Evolutionary conservation across 1,140 invertebrate species (phyloP).

Genomic region (Caenorhabditis latens): DNA sequence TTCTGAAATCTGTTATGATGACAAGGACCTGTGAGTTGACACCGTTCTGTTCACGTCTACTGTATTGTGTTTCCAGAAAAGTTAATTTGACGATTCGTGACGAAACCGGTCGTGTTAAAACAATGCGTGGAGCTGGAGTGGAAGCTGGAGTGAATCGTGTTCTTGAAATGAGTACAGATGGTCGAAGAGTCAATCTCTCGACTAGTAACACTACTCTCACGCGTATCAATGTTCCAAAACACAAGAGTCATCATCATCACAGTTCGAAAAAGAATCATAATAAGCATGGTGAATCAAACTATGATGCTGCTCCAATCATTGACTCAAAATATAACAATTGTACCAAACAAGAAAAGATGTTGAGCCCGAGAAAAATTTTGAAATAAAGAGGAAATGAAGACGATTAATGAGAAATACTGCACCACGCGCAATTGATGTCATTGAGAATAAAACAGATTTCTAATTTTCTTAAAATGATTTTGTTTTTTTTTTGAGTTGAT

Average conservation of each 20-base stretch:
- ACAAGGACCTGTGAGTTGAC: neutral
- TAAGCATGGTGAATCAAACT: too few species aligned
- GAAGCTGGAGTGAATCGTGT: slow-evolving; percentile 45
- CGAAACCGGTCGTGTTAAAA: slow-evolving; percentile 29
- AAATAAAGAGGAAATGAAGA: neutral
- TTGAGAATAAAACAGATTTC: too few species aligned
- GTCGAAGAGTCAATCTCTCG: neutral
- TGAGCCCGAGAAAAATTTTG: slow-evolving; percentile 36
- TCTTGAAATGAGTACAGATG: slow-evolving; percentile 9
- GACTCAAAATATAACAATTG: slow-evolving; percentile 1
- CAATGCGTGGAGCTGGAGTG: slow-evolving; percentile 40
- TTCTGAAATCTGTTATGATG: slow-evolving; percentile 21
- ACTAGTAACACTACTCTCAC: neutral
- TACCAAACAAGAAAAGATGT: slow-evolving; percentile 25
- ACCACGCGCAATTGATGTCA: too few species aligned
- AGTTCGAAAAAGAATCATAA: neutral
- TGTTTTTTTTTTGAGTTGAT: too few species aligned
- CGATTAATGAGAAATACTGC: too few species aligned
- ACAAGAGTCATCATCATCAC: neutral
- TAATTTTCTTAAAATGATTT: too few species aligned
- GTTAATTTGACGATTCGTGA: slow-evolving; percentile 11
- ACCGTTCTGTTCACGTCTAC: too few species aligned
- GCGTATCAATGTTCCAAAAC: slow-evolving; percentile 29
- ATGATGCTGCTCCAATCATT: neutral
- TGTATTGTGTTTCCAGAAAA: slow-evolving; percentile 8